A percentile compares a stretch with the other conserved stretches of the same genome.
Evolutionary conservation across 1,140 invertebrate genomes (phyloP).

Genomic region (Mizuhopecten yessoensis): DNA sequence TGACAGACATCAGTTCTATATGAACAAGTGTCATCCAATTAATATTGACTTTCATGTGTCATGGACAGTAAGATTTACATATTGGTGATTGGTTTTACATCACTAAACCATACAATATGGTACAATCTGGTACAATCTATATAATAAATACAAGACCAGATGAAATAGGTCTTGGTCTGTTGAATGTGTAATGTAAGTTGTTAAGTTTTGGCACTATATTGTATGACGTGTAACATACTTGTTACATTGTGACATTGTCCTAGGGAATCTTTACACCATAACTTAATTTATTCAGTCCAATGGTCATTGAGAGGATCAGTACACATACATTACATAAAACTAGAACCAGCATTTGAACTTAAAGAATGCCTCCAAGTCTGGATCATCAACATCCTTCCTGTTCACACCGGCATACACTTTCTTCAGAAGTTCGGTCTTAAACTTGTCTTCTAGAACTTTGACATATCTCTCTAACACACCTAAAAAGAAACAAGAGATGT

Average conservation of each 20-base stretch:
- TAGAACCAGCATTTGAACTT: slow-evolving; percentile 82
- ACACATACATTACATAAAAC: not conserved
- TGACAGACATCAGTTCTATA: not conserved
- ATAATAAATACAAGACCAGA: too few species aligned
- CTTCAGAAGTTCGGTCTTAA: slow-evolving; percentile 78
- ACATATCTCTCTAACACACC: slow-evolving; percentile 81
- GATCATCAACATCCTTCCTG: slow-evolving; percentile 80
- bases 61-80: not conserved
- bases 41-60: not conserved
- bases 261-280: not conserved
- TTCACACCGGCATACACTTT: slow-evolving; percentile 82
- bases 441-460: slow-evolving; percentile 81
- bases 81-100: not conserved
- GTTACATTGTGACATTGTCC: not conserved
- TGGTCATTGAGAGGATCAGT: not conserved
- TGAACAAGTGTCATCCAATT: not conserved
- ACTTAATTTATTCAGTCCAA: not conserved
- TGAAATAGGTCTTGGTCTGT: too few species aligned
- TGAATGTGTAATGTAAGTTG: not conserved
- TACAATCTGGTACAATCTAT: too few species aligned
- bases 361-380: slow-evolving; percentile 82
- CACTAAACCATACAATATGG: not conserved
- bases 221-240: not conserved
- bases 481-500: slow-evolving; percentile 64
- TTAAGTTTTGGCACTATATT: not conserved